Base-by-base conservation (phyloP, 2,113 vertebrate genomes). In the Coreoperca whiteheadi region DNA sequence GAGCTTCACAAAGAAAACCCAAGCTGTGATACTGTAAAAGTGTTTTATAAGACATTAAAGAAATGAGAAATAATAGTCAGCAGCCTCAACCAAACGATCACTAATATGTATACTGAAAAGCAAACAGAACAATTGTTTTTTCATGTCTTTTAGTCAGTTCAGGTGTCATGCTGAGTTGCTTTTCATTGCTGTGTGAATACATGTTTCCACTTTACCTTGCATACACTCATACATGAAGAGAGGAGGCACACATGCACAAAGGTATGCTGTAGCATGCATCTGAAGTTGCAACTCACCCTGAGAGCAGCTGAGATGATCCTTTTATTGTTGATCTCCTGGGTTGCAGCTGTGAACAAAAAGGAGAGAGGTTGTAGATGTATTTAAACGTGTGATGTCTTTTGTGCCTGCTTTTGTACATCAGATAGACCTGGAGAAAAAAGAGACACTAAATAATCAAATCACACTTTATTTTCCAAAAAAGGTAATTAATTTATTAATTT, bases 221-320 rank as follows among this genome's bases (percentile, higher is more conserved):
- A 4, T 50, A 32, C 28, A 0, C 30, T 74, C 64, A 74, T 71
- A 32, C 39, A 78, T 50, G 77, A 46, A 75, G 50, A 57, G 43
- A 46, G 43, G 1, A 46, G 43, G 43, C 15, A 54, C 30, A 57
- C 48, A 72, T 21, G 46, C 48, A 30, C 23, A 68, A 39, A 74
- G 28, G 32, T 34, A 34, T 34, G 32, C 34, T 41, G 30, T 18
- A 48, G 37, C 46, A 61, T 37, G 46, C 61, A 18, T 56, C 32
- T 73, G 4, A 82, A 82, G 18, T 46, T 51, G 16, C 30, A 59
- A 57, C 91, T 85, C 54, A 93, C 92, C 86, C 81, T 67, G 56
- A 87, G 71, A 65, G 79, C 76, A 60, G 25, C 20, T 8, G 34
- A 61, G 79, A 48, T 50, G 84, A 74, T 83, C 73, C 23, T 69